These are phyloP conservation scores for Zophobas atratus DNA, from an alignment of 1,140 invertebrate genomes.

Conservation along the genomic window DNA sequence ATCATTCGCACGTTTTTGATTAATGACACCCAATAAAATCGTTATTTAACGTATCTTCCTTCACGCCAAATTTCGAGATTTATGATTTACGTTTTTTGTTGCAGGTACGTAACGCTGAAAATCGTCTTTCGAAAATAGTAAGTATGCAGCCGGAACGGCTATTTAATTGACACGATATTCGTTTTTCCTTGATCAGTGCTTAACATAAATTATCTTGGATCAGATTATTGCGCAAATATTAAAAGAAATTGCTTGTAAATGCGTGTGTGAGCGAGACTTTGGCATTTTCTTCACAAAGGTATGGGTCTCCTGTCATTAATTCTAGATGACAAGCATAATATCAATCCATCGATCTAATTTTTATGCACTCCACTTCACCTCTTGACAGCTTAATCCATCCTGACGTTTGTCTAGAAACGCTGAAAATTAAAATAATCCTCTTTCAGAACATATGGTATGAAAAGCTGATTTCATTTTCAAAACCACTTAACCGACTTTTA, in stretches of 20 bases:
- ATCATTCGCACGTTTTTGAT: constrained; percentile 12
- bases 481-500: constrained; percentile 34
- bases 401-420: constrained; percentile 44
- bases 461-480: constrained; percentile 36
- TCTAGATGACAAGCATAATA: constrained; percentile 48
- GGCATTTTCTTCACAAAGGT: constrained; percentile 49
- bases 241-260: constrained; percentile 30
- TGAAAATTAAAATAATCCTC: constrained; percentile 45
- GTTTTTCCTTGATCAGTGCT: constrained; percentile 27
- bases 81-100: constrained; percentile 38
- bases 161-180: constrained; percentile 8
- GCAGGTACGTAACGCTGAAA: constrained; percentile 25
- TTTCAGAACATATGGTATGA: constrained; percentile 18
- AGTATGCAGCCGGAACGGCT: background rate
- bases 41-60: constrained; percentile 26
- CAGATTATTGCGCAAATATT: constrained; percentile 33
- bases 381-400: constrained; percentile 46
- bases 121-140: background rate
- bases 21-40: constrained; percentile 19
- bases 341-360: constrained; percentile 52
- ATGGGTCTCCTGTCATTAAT: constrained; percentile 49
- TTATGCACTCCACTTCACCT: constrained; percentile 52
- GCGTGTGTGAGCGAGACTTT: constrained; percentile 29
- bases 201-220: constrained; percentile 30
- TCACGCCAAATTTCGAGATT: background rate